Conservation (phyloP, 2,797 vertebrate genomes). For the Characodon lateralis region DNA sequence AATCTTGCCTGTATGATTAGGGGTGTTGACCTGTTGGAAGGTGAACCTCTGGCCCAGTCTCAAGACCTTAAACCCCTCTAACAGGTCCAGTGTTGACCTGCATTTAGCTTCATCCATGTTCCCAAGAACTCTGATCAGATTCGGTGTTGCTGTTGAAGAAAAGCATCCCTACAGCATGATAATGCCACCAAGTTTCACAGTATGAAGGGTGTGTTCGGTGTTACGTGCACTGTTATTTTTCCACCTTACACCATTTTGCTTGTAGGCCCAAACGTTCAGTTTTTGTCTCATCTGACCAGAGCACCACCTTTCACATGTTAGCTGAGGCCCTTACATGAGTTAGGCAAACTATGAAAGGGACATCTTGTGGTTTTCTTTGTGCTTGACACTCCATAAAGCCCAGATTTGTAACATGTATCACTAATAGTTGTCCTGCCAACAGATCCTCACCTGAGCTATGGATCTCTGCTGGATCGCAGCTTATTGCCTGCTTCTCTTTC, state of each 20-base stretch:
- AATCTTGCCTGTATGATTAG: not conserved
- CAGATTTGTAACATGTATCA: not conserved
- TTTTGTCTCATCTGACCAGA: not conserved
- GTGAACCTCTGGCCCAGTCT: not conserved
- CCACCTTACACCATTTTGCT: not conserved
- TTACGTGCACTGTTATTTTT: not conserved
- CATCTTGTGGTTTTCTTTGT: not conserved
- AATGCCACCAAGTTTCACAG: not conserved
- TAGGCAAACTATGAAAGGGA: not conserved
- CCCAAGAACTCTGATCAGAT: not conserved
- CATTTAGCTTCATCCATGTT: not conserved
- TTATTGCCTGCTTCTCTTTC: not conserved
- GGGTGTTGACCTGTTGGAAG: not conserved
- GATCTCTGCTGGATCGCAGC: not conserved
- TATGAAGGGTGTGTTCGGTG: not conserved
- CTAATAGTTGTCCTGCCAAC: not conserved
- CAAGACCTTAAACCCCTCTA: not conserved
- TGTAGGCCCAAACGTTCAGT: not conserved
- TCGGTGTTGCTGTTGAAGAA: not conserved
- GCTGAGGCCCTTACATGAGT: not conserved
- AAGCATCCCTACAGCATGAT: not conserved
- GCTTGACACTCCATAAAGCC: not conserved
- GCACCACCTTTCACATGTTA: not conserved
- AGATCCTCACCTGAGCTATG: not conserved
- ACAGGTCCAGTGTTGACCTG: not conserved